phyloP scores from a whole-genome alignment of 64 coral and sea anemone species.

The Stichodactyla helianthus region DNA sequence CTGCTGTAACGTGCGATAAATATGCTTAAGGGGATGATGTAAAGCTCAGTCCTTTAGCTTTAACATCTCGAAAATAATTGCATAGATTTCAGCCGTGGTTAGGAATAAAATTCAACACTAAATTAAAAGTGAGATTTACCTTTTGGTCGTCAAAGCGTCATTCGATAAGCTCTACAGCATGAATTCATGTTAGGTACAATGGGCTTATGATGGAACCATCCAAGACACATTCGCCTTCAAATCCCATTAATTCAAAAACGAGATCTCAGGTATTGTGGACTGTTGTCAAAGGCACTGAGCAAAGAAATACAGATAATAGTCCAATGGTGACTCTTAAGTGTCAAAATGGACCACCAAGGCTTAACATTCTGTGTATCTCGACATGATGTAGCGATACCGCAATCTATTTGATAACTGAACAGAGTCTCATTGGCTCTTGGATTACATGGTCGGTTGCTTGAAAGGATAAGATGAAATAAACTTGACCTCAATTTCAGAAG shows the following conservation, averaged over 20 bases:
- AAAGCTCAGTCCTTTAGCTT: no score
- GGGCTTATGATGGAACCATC: neutral
- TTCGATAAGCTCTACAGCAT: neutral
- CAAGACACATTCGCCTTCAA: neutral
- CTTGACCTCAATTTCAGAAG: neutral
- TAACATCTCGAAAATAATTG: neutral
- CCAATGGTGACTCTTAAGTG: neutral
- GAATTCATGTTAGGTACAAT: neutral
- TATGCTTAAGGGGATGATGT: no score
- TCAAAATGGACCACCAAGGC: neutral
- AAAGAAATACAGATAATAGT: neutral
- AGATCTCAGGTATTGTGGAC: neutral
- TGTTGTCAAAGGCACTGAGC: neutral
- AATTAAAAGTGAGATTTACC: neutral
- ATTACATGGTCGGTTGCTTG: neutral
- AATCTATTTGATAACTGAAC: neutral
- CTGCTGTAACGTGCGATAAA: neutral
- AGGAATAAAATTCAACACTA: neutral
- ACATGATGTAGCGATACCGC: neutral
- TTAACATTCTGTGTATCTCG: neutral
- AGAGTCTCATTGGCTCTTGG: neutral
- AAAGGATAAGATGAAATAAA: conserved; percentile 1
- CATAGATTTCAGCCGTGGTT: neutral
- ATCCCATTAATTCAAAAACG: neutral
- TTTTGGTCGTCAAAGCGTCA: neutral